A percentile compares a stretch with the other conserved stretches of the same genome.
These are phyloP conservation scores for Chinchilla lanigera DNA, from an alignment of 2,113 vertebrate genomes.

Conservation along the genomic window DNA sequence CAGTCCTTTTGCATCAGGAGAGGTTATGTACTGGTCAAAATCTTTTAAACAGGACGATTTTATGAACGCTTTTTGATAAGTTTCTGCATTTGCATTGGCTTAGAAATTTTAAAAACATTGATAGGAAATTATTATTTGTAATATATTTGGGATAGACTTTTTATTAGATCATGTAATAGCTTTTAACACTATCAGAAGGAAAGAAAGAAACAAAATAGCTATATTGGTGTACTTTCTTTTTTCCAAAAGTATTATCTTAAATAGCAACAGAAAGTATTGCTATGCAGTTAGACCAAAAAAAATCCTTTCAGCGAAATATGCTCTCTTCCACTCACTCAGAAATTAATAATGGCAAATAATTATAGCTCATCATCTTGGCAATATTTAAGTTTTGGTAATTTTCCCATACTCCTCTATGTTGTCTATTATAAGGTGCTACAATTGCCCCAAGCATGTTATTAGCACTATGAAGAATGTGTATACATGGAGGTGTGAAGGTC, in stretches of 20 bases:
- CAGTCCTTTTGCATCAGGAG: neutral
- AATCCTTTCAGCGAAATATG: constrained; percentile 1
- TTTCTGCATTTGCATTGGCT: neutral
- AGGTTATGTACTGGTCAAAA: neutral
- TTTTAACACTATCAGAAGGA: neutral
- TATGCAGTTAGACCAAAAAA: neutral
- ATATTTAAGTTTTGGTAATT: neutral
- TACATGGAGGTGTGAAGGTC: neutral
- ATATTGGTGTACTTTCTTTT: neutral
- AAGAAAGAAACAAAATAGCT: neutral
- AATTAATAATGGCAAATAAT: neutral
- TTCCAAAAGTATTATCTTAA: neutral
- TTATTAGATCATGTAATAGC: constrained; percentile 9
- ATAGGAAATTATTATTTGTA: neutral
- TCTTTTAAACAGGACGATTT: constrained; percentile 1
- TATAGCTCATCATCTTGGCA: neutral
- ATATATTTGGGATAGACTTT: neutral
- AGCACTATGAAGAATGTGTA: neutral
- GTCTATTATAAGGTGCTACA: constrained; percentile 12
- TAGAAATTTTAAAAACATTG: constrained; percentile 23
- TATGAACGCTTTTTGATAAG: neutral
- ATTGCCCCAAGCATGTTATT: neutral
- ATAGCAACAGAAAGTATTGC: neutral
- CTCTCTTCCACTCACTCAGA: neutral
- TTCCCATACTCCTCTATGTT: neutral